Evolutionary conservation across 1,140 invertebrate species (phyloP).

Genomic region (Hypsibius dujardini): DNA sequence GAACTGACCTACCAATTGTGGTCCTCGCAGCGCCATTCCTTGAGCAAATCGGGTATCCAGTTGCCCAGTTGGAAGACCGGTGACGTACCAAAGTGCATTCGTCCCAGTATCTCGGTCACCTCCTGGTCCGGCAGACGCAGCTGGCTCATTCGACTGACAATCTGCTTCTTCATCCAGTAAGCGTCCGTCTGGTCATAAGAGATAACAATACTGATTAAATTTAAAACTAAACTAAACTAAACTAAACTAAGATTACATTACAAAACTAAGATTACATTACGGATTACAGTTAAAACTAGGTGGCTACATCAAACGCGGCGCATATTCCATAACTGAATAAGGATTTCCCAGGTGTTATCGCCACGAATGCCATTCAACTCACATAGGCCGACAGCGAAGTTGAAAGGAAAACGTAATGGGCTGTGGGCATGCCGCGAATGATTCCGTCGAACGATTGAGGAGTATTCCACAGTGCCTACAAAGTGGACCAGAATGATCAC

Average conservation of each 20-base stretch:
- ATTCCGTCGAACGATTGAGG: conserved; percentile 23
- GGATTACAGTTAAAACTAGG: too few relatives aligned
- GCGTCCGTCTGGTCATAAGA: too few relatives aligned
- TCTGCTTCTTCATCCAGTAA: conserved; percentile 24
- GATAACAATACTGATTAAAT: too few relatives aligned
- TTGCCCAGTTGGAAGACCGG: conserved; percentile 24
- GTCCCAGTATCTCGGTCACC: conserved; percentile 17
- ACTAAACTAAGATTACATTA: too few relatives aligned
- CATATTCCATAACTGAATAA: too few relatives aligned
- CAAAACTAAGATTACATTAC: too few relatives aligned
- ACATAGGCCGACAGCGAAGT: conserved; percentile 21
- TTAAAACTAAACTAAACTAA: too few relatives aligned
- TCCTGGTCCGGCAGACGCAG: not conserved
- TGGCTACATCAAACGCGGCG: too few relatives aligned
- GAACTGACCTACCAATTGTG: too few relatives aligned
- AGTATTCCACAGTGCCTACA: conserved; percentile 24
- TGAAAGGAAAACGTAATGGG: conserved; percentile 25
- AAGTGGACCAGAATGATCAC: not conserved
- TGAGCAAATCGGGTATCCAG: conserved; percentile 25
- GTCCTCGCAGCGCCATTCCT: conserved; percentile 27
- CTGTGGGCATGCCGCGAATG: not conserved
- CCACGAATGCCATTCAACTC: too few relatives aligned
- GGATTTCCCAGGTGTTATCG: too few relatives aligned
- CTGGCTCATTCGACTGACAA: conserved; percentile 13
- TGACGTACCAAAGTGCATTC: conserved; percentile 24